Percentiles rank a stretch among this genome's conserved stretches.
Evolutionary conservation across 2,888 invertebrate genomes (phyloP).

Genomic region (Alsophila aescularia): DNA sequence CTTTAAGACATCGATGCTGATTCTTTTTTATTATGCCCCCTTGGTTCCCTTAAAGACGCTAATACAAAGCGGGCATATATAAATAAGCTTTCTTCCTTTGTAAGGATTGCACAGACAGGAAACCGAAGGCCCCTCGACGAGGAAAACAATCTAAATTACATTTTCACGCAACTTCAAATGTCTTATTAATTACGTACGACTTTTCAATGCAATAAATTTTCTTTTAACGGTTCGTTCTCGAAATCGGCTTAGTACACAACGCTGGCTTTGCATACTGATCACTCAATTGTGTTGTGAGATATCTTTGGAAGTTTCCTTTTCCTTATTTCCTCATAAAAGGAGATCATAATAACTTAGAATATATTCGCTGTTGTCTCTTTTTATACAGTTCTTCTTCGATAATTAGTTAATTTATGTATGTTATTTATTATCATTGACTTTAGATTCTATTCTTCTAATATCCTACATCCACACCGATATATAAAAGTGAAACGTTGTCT

Average conservation of each 20-base stretch:
- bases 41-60: conserved; percentile 81
- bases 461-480: no score
- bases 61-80: conserved; percentile 83
- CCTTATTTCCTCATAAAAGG: conserved; percentile 37
- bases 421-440: neutral
- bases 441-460: no score
- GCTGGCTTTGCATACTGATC: conserved; percentile 74
- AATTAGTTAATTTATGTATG: neutral
- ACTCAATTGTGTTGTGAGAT: conserved; percentile 64
- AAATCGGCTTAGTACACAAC: conserved; percentile 80
- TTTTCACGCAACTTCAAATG: conserved; percentile 85
- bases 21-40: conserved; percentile 83
- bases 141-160: conserved; percentile 85
- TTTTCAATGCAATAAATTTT: conserved; percentile 84
- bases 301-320: conserved; percentile 46
- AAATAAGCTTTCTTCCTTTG: conserved; percentile 76
- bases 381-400: neutral
- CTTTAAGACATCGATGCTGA: conserved; percentile 84
- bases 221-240: conserved; percentile 75
- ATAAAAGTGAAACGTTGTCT: no score
- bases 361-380: conserved; percentile 19
- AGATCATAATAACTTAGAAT: conserved; percentile 21
- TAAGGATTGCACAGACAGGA: conserved; percentile 71
- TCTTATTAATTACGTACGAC: conserved; percentile 84
- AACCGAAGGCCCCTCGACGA: conserved; percentile 68